Base-by-base conservation (phyloP, 2,888 invertebrate species). In the Dermolepida albohirtum region DNA sequence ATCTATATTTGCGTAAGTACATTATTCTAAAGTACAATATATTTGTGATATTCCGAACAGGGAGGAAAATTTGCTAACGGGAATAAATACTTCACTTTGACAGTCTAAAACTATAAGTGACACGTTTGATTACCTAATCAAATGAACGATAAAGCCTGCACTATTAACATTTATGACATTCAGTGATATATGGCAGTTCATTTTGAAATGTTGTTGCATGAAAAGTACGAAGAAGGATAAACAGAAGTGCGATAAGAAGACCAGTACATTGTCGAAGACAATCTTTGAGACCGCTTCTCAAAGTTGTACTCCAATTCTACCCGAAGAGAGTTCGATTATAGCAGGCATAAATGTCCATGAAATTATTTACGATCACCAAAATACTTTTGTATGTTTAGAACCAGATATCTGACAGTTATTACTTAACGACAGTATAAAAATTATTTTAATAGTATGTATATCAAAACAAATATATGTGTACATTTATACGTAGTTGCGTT, bases 181-280 rank as follows among this genome's bases (percentile, higher is more conserved):
- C 40, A 54, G 40, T 17, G 54, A 54, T 40, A 16, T 54, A 8
- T 54, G 54, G 8, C 10, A 39, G 14, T 39, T 54, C 54, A 40
- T 54, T 14, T 40, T 39, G 5, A 39, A 40, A 16, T 54, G 54
- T 40, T 54, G 8, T 40, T 40, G 54, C 8, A 40, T 40, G 10
- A 54, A 40, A 40, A 5, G 2, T 10, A n/a, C 12, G 1, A 16
- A 49, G 47, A 49, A 49, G 5, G 34, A 52, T 1, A 39, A 34
- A 6, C 8, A 34, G 12, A 12, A 14, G 17, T 7, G 12, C 16
- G 49, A 49, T 5, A 49, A 49, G 17, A 14, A 12, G 16, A 5
- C 17, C 16, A 49, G 17, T 8, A 10, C 47, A 10, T 12, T 16
- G 16, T 10, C 17, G 2, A 49, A 16, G 8, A 8, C 5, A 49